Evolutionary conservation across 1,140 invertebrate species (phyloP).

Genomic region (Bombus balteatus): DNA sequence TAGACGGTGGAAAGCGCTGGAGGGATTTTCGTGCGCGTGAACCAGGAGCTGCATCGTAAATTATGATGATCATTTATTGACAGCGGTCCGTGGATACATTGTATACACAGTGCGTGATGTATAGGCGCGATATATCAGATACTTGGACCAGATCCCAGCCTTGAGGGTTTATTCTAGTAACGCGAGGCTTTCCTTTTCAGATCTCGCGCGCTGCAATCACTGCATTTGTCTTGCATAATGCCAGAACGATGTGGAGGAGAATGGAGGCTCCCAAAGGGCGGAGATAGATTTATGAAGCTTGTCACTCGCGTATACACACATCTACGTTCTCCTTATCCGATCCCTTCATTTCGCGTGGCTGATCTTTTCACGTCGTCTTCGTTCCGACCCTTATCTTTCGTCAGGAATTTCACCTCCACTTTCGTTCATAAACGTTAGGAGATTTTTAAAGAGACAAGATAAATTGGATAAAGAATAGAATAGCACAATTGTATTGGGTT

Average conservation of each 20-base stretch:
- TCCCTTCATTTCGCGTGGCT: not conserved
- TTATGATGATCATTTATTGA: constrained; percentile 37
- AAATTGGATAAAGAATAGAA: no score
- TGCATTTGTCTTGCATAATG: constrained; percentile 19
- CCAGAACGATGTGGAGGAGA: not conserved
- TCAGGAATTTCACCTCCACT: no score
- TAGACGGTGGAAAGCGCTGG: not conserved
- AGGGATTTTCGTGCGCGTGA: no score
- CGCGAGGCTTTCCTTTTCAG: constrained; percentile 39
- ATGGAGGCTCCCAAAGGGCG: not conserved
- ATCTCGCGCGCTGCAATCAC: constrained; percentile 12
- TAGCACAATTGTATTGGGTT: no score
- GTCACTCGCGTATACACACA: not conserved
- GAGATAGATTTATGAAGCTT: not conserved
- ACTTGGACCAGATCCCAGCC: constrained; percentile 50
- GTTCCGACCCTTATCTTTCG: no score
- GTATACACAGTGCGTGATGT: not conserved
- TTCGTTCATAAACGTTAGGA: no score
- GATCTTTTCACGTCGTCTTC: no score
- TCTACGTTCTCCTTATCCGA: not conserved
- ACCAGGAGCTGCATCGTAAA: not conserved
- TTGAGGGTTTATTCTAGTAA: constrained; percentile 54
- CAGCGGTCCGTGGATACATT: not conserved
- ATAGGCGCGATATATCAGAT: constrained; percentile 24
- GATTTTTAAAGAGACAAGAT: no score